Conservation (phyloP, 2,888 invertebrate species). For the Rhorus exstirpatorius region DNA sequence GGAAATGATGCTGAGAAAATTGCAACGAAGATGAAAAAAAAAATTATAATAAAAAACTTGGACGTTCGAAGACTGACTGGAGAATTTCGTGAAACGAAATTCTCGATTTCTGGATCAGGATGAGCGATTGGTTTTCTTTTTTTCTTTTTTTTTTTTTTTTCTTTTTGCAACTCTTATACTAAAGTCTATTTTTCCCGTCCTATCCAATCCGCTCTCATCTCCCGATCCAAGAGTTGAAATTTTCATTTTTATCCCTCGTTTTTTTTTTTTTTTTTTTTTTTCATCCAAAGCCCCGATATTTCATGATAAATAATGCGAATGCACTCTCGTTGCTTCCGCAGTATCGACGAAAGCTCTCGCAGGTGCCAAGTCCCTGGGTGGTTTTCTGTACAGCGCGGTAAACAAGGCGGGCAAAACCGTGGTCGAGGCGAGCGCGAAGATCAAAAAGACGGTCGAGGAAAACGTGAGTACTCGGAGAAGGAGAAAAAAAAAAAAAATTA, state of each 20-base stretch:
- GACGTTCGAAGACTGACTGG: neutral
- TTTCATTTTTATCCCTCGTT: slow-evolving; percentile 2
- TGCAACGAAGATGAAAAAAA: slow-evolving; percentile 16
- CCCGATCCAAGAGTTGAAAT: neutral
- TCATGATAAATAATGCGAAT: slow-evolving; percentile 52
- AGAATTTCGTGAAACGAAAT: slow-evolving; percentile 40
- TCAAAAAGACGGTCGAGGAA: slow-evolving; percentile 98
- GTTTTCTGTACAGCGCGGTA: slow-evolving; percentile 97
- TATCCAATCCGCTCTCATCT: neutral
- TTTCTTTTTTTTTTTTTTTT: neutral
- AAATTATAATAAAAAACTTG: neutral
- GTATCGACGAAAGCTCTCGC: slow-evolving; percentile 96
- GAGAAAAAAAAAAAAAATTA: neutral
- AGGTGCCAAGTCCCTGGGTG: slow-evolving; percentile 96
- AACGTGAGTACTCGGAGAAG: slow-evolving; percentile 90
- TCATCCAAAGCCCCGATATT: neutral
- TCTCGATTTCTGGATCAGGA: slow-evolving; percentile 59
- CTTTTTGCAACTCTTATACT: too few species aligned
- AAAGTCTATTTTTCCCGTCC: neutral
- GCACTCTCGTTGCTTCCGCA: slow-evolving; percentile 81
- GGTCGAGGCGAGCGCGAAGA: slow-evolving; percentile 95
- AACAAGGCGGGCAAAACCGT: slow-evolving; percentile 98
- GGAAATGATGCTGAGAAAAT: slow-evolving; percentile 56
- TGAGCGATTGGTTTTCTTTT: slow-evolving; percentile 34
- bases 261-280: neutral